Percentiles rank a stretch among this genome's conserved stretches.
These are phyloP conservation scores for Onthophagus taurus DNA, from an alignment of 1,140 invertebrate species.

Conservation along the genomic window DNA sequence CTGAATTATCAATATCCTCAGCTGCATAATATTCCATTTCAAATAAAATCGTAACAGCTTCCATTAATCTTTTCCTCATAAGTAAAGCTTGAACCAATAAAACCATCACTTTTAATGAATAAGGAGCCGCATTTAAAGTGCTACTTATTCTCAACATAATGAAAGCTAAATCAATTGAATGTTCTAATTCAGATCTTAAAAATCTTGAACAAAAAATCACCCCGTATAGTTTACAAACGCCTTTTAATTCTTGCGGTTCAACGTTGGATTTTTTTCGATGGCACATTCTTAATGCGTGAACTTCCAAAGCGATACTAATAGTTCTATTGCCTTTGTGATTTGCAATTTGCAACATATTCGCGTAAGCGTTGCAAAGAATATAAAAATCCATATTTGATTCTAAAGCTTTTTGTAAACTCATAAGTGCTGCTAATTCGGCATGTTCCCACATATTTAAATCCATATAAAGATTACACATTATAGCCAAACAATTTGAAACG, in stretches of 20 bases:
- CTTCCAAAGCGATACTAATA: conserved; percentile 29
- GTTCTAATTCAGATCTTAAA: conserved; percentile 31
- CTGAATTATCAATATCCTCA: conserved; percentile 39
- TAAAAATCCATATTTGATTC: conserved; percentile 41
- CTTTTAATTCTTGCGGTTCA: conserved; percentile 39
- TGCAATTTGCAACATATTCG: conserved; percentile 40
- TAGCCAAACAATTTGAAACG: conserved; percentile 39
- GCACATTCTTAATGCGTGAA: conserved; percentile 37
- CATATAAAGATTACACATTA: conserved; percentile 39
- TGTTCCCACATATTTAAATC: conserved; percentile 39
- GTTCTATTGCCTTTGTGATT: conserved; percentile 23
- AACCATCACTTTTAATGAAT: conserved; percentile 37
- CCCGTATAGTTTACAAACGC: conserved; percentile 39
- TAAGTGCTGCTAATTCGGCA: conserved; percentile 45
- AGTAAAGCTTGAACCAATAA: conserved; percentile 36
- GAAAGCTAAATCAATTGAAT: conserved; percentile 38
- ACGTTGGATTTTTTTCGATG: conserved; percentile 32
- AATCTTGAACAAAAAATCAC: conserved; percentile 38
- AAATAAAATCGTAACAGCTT: conserved; percentile 34
- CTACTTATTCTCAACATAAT: conserved; percentile 34
- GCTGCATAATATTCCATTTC: conserved; percentile 38
- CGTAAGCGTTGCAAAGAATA: conserved; percentile 42
- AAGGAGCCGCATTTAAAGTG: conserved; percentile 30
- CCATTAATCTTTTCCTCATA: conserved; percentile 32
- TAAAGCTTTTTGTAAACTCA: conserved; percentile 43